phyloP scores from a whole-genome alignment of 2,113 vertebrate genomes.

The Phylloscopus trochiloides region DNA sequence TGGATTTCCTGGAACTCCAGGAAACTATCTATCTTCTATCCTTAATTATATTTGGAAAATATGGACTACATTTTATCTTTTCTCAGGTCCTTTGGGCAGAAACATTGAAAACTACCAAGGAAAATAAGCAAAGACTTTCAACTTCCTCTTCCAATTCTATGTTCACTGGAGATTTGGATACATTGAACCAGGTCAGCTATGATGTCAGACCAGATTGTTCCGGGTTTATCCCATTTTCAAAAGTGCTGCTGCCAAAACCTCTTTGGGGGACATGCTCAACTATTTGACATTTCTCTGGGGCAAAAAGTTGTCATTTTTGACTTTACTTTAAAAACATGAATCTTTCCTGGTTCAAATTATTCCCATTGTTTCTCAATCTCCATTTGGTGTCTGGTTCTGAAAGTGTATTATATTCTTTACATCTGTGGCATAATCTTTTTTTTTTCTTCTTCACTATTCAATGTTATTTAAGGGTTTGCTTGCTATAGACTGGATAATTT shows the following conservation, averaged over 20 bases:
- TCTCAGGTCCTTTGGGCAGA: background rate
- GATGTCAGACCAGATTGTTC: background rate
- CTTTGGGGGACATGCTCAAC: background rate
- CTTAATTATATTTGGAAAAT: background rate
- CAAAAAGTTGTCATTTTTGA: background rate
- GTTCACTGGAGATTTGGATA: background rate
- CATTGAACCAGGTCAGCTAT: background rate
- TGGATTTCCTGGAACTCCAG: background rate
- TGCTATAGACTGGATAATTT: background rate
- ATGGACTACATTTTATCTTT: background rate
- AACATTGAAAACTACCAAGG: background rate
- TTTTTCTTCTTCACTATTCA: background rate
- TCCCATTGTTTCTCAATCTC: background rate
- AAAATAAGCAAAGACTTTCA: background rate
- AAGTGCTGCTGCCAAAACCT: background rate
- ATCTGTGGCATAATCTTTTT: background rate
- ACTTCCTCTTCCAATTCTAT: background rate
- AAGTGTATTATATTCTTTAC: background rate
- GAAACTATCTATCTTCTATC: background rate
- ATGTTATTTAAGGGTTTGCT: background rate
- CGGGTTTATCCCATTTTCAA: background rate
- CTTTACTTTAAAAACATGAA: background rate
- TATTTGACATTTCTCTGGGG: background rate
- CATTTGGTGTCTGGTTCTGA: background rate
- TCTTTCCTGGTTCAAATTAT: background rate